These are phyloP conservation scores for Platysteira castanea DNA, from an alignment of 2,113 vertebrate species.

Conservation along the genomic window DNA sequence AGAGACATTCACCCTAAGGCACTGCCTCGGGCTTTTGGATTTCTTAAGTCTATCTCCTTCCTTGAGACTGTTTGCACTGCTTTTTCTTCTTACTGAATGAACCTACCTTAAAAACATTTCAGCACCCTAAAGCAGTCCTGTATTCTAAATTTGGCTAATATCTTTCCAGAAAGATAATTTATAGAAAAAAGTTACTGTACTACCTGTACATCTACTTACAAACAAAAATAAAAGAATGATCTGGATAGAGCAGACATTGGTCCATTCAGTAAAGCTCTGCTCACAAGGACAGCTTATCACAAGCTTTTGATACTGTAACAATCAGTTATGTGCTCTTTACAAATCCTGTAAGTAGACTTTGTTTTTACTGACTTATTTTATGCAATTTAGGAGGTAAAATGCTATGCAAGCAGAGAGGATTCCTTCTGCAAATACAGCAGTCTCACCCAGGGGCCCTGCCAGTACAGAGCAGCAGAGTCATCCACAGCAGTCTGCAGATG, in stretches of 20 bases:
- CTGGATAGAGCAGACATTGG: not conserved
- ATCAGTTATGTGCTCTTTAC: not conserved
- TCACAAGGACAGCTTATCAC: not conserved
- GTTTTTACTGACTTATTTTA: not conserved
- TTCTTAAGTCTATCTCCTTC: not conserved
- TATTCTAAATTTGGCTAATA: not conserved
- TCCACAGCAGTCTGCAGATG: not conserved
- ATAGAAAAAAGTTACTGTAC: not conserved
- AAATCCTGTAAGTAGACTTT: not conserved
- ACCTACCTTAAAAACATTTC: not conserved
- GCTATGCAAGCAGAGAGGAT: not conserved
- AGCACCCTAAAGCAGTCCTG: not conserved
- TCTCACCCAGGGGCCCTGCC: not conserved
- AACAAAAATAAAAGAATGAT: not conserved
- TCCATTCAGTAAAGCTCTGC: not conserved
- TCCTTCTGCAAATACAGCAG: rapidly evolving
- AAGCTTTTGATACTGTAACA: not conserved
- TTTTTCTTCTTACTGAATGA: not conserved
- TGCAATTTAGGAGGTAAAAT: not conserved
- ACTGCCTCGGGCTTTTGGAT: not conserved
- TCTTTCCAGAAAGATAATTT: not conserved
- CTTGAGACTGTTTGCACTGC: not conserved
- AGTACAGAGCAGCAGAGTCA: not conserved
- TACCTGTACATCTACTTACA: not conserved
- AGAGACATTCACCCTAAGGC: not conserved